Evolutionary conservation across 2,888 invertebrate species (phyloP).

Genomic region (Phragmatobia fuliginosa): DNA sequence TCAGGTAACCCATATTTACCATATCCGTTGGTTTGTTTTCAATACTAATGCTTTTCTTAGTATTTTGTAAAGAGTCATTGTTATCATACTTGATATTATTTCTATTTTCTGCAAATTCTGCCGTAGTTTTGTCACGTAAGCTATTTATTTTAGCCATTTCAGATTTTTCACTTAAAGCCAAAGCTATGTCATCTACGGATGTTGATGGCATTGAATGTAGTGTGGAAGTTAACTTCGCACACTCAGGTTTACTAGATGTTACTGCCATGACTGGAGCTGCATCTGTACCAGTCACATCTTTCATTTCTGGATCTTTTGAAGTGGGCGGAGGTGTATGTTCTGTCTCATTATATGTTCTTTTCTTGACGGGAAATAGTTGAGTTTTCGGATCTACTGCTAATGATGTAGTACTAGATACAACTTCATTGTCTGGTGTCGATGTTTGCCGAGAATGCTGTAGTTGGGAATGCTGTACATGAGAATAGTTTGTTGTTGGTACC

Average conservation of each 20-base stretch:
- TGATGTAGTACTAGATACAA: conserved; percentile 60
- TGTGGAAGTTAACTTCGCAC: conserved; percentile 61
- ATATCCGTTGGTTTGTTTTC: conserved; percentile 73
- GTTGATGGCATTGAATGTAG: conserved; percentile 58
- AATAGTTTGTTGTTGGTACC: conserved; percentile 66
- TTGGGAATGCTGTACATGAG: conserved; percentile 71
- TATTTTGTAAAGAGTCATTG: conserved; percentile 58
- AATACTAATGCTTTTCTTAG: conserved; percentile 56
- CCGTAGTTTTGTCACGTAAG: conserved; percentile 65
- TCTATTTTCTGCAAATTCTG: conserved; percentile 62
- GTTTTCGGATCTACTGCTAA: conserved; percentile 68
- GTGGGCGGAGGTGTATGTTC: conserved; percentile 63
- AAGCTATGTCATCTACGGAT: conserved; percentile 77
- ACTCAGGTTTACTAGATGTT: conserved; percentile 65
- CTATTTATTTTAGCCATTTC: conserved; percentile 71
- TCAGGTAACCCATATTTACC: conserved; percentile 84
- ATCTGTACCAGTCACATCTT: conserved; percentile 51
- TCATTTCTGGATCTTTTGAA: conserved; percentile 60
- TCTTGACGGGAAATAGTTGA: conserved; percentile 88
- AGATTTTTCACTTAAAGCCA: conserved; percentile 77
- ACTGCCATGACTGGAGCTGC: conserved; percentile 20
- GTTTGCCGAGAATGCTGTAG: conserved; percentile 68
- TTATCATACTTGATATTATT: conserved; percentile 57
- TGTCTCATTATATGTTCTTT: conserved; percentile 87
- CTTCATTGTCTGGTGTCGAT: conserved; percentile 51